phyloP scores from a whole-genome alignment of 30 jellyfish, hydroid and myxozoan species.

The Pseudorhiza aurosa region DNA sequence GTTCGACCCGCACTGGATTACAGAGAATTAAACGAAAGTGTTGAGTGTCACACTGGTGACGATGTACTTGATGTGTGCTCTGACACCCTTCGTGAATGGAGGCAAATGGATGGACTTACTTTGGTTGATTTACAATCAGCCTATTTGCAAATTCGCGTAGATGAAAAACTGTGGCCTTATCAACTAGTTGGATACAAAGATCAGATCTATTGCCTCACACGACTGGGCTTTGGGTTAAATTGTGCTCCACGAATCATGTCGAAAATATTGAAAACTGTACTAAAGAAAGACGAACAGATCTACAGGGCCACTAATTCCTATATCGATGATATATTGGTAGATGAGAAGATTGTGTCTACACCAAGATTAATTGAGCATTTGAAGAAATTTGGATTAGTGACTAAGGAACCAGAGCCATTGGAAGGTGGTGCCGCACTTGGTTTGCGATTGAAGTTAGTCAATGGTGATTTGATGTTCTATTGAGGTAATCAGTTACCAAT shows the following conservation, averaged over 20 bases:
- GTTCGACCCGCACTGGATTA: conserved; percentile 51
- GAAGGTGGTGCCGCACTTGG: conserved; percentile 44
- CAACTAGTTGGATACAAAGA: conserved; percentile 13
- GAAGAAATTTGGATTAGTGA: conserved; percentile 9
- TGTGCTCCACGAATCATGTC: conserved; percentile 39
- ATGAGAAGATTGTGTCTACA: conserved; percentile 7
- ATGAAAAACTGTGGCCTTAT: conserved; percentile 15
- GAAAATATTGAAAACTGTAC: not conserved
- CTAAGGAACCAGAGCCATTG: conserved; percentile 41
- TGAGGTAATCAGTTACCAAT: conserved; percentile 8
- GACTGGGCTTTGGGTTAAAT: conserved; percentile 32
- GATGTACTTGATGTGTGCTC: conserved; percentile 31
- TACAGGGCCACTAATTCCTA: conserved; percentile 3
- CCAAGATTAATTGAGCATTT: not conserved
- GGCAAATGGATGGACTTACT: conserved; percentile 23
- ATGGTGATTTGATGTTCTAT: conserved; percentile 15
- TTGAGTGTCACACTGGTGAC: conserved; percentile 29
- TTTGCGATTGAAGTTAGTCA: conserved; percentile 3
- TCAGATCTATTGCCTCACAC: not conserved
- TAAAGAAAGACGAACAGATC: not conserved
- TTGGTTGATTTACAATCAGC: conserved; percentile 29
- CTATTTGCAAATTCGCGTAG: conserved; percentile 20
- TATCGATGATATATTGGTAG: conserved; percentile 21
- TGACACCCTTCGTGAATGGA: conserved; percentile 39
- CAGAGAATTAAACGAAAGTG: conserved; percentile 19